These are phyloP conservation scores for Eupelmus urozonus DNA, from an alignment of 2,888 invertebrate genomes.

Conservation along the genomic window DNA sequence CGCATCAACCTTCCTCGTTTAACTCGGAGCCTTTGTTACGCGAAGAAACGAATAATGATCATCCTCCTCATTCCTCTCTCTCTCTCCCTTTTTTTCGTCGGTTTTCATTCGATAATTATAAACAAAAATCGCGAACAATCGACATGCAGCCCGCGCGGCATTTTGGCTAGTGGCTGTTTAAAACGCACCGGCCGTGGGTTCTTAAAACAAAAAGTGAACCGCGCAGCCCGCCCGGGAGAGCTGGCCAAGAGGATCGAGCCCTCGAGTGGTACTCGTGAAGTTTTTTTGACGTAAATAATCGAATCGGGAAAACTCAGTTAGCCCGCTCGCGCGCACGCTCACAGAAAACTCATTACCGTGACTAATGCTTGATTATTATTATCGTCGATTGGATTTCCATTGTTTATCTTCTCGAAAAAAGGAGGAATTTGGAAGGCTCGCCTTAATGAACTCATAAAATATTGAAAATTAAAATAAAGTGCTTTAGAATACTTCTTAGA, in stretches of 20 bases:
- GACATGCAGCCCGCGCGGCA: background rate
- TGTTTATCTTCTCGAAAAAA: background rate
- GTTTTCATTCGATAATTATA: slow-evolving; percentile 36
- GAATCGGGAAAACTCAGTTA: slow-evolving; percentile 33
- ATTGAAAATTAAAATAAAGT: background rate
- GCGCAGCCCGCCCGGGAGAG: slow-evolving; percentile 30
- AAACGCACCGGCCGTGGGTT: slow-evolving; percentile 35
- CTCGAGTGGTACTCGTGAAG: slow-evolving; percentile 40
- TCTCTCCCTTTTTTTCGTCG: background rate
- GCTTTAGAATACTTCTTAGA: no score
- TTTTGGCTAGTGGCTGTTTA: slow-evolving; percentile 8
- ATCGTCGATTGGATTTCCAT: slow-evolving; percentile 22
- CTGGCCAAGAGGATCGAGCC: background rate
- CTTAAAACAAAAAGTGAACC: slow-evolving; percentile 50
- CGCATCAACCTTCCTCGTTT: slow-evolving; percentile 51
- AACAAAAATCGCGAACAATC: slow-evolving; percentile 34
- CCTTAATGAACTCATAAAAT: background rate
- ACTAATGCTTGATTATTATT: slow-evolving; percentile 34
- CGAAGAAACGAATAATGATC: slow-evolving; percentile 34
- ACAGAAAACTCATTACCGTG: slow-evolving; percentile 33
- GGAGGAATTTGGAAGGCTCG: background rate
- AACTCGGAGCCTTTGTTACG: slow-evolving; percentile 42
- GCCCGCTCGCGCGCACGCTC: no score
- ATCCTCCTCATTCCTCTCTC: background rate
- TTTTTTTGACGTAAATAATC: slow-evolving; percentile 55